A percentile compares a stretch with the other conserved stretches of the same genome.
Evolutionary conservation across 2,797 vertebrate species (phyloP).

Genomic region (Helostoma temminkii): DNA sequence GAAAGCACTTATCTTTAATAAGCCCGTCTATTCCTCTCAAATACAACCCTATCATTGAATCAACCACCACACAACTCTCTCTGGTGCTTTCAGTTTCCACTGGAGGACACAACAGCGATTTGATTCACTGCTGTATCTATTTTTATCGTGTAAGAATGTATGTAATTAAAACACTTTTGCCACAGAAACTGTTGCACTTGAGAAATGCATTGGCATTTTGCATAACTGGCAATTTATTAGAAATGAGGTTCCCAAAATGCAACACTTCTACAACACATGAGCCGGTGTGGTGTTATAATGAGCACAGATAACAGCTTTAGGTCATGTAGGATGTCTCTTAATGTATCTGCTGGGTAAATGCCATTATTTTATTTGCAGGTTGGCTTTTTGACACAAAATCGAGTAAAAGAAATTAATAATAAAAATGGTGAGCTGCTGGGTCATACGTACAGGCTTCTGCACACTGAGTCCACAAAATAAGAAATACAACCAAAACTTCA

Average conservation of each 20-base stretch:
- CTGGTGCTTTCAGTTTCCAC: slow-evolving; percentile 3
- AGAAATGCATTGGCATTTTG: slow-evolving; percentile 28
- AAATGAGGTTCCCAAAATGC: slow-evolving; percentile 4
- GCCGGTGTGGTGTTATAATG: slow-evolving; percentile 29
- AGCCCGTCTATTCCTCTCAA: slow-evolving; percentile 33
- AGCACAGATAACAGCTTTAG: slow-evolving; percentile 27
- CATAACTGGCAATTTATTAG: slow-evolving; percentile 8
- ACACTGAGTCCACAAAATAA: no score
- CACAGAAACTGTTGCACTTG: slow-evolving; percentile 14
- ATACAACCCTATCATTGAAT: slow-evolving; percentile 12
- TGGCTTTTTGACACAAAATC: not conserved
- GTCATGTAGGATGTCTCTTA: slow-evolving; percentile 26
- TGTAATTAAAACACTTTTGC: slow-evolving; percentile 39
- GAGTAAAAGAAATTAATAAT: no score
- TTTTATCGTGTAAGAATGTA: slow-evolving; percentile 17
- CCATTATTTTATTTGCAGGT: not conserved
- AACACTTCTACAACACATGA: not conserved
- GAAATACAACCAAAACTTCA: not conserved
- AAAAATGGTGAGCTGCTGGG: not conserved
- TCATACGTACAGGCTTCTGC: not conserved
- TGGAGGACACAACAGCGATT: slow-evolving; percentile 4
- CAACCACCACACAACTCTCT: not conserved
- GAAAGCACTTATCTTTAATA: slow-evolving; percentile 62
- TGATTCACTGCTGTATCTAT: slow-evolving; percentile 16
- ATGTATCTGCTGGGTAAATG: not conserved